A percentile compares a stretch with the other conserved stretches of the same genome.
phyloP scores from a whole-genome alignment of 2,888 invertebrate species.

The Drosophila greeni region DNA sequence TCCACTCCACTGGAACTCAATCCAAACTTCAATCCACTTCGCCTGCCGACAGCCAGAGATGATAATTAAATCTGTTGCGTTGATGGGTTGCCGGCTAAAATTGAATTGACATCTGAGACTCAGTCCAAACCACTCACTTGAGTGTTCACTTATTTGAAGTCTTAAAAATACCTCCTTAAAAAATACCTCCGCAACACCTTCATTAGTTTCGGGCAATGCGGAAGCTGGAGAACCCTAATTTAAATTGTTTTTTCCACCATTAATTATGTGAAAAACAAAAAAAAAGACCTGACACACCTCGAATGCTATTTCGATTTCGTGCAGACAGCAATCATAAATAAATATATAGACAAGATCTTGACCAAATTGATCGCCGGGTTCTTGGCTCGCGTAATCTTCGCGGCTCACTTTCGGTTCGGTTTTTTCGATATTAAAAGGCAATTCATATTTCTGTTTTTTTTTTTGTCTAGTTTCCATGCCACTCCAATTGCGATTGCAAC shows the following conservation, averaged over 20 bases:
- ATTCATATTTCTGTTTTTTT: slow-evolving; percentile 47
- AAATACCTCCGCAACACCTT: slow-evolving; percentile 21
- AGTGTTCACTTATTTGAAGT: not conserved
- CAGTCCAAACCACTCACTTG: slow-evolving; percentile 32
- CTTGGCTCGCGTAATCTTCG: slow-evolving; percentile 48
- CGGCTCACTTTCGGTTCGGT: slow-evolving; percentile 51
- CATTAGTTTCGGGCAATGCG: slow-evolving; percentile 46
- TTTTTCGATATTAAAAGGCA: slow-evolving; percentile 60
- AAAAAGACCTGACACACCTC: slow-evolving; percentile 41
- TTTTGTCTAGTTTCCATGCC: slow-evolving; percentile 4
- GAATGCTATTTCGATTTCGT: slow-evolving; percentile 43
- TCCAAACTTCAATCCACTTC: slow-evolving; percentile 21
- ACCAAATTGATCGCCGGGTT: slow-evolving; percentile 45
- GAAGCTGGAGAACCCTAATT: slow-evolving; percentile 52
- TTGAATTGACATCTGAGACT: slow-evolving; percentile 55
- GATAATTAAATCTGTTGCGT: slow-evolving; percentile 60
- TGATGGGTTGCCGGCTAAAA: slow-evolving; percentile 49
- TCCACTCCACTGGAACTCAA: slow-evolving; percentile 21
- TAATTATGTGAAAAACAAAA: slow-evolving; percentile 55
- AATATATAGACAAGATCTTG: slow-evolving; percentile 57
- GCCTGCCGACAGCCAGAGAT: slow-evolving; percentile 26
- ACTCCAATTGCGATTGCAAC: slow-evolving; percentile 35
- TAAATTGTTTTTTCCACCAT: slow-evolving; percentile 49
- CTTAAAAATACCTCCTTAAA: not conserved
- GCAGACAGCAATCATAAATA: slow-evolving; percentile 40